phyloP scores from a whole-genome alignment of 2,888 invertebrate species.

The Cordilura impudica region DNA sequence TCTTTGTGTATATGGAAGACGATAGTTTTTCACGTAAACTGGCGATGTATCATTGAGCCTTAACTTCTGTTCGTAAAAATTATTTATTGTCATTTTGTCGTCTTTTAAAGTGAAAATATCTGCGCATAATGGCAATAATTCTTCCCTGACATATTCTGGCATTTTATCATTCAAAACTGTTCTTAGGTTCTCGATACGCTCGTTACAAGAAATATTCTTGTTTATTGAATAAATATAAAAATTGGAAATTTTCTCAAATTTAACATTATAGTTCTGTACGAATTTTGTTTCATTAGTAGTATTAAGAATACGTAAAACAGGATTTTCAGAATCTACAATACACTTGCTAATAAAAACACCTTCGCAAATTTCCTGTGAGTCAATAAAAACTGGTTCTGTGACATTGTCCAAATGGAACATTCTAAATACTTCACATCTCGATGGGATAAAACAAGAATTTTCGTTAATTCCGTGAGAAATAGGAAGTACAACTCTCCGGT shows the following conservation, averaged over 20 bases:
- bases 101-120: slow-evolving; percentile 9
- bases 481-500: neutral
- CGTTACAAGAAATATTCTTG: neutral
- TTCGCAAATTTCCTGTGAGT: no score
- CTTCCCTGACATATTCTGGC: no score
- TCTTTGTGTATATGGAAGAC: slow-evolving; percentile 5
- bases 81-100: slow-evolving; percentile 8
- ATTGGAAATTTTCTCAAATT: neutral
- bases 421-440: slow-evolving; percentile 30
- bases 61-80: no score
- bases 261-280: neutral
- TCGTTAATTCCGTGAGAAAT: slow-evolving; percentile 19
- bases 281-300: neutral
- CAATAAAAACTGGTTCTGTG: no score
- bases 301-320: no score
- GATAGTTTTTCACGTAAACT: slow-evolving; percentile 20
- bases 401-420: slow-evolving; percentile 10
- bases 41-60: neutral
- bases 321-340: neutral
- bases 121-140: neutral
- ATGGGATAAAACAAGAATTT: slow-evolving; percentile 24
- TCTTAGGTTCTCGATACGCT: neutral
- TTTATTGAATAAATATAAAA: slow-evolving; percentile 14
- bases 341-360: slow-evolving; percentile 22
- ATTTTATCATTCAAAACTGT: no score